Base-by-base conservation (phyloP, 2,888 invertebrate genomes). In the Chloroclysta siterata region DNA sequence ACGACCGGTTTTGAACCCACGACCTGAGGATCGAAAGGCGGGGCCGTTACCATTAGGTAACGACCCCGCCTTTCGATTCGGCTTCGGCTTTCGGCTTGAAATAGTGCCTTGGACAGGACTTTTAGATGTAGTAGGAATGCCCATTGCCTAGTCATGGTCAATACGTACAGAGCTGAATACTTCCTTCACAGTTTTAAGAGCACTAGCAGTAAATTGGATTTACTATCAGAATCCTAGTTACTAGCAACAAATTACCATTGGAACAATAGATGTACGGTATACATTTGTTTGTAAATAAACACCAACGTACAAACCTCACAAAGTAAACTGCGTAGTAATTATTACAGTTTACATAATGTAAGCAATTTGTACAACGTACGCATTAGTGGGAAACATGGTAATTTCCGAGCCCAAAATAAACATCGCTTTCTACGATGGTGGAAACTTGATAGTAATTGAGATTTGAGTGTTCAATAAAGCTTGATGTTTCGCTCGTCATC, bases 291-390 rank as follows among this genome's bases (percentile, higher is more conserved):
- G 51, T 51, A 50, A 15, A 48, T 47, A 33, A 54, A 50, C 29
- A 62, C 52, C 46, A 29, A 44, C 51, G 56, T 41, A 10, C 44
- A 47, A 53, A 47, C 42, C 52, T 42, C 42, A 51, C 51, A 51
- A 57, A 62, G 57, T 53, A 57, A 57, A 62, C 56, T 41, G 57
- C 46, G 54, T 47, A 50, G 54, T 63, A 47, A 64, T 64, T 44
- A 33, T 51, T 53, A 64, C 47, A 52, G 59, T 52, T 55, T 60
- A 55, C 54, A 51, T 47, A 47, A 41, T 55, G 54, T 59, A 60
- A 59, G 55, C 59, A 64, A 46, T 55, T 58, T 58, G 50, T 28
- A 51, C 28, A 46, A 46, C 53, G 33, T 14, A 42, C 28, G 52
- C 48, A 52, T 59, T 59, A 54, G 63, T 52, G 51, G 58, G n/a